Percentiles rank a stretch among this genome's conserved stretches.
Conservation (phyloP, 2,888 invertebrate genomes). For the Heterodera filipjevi region DNA sequence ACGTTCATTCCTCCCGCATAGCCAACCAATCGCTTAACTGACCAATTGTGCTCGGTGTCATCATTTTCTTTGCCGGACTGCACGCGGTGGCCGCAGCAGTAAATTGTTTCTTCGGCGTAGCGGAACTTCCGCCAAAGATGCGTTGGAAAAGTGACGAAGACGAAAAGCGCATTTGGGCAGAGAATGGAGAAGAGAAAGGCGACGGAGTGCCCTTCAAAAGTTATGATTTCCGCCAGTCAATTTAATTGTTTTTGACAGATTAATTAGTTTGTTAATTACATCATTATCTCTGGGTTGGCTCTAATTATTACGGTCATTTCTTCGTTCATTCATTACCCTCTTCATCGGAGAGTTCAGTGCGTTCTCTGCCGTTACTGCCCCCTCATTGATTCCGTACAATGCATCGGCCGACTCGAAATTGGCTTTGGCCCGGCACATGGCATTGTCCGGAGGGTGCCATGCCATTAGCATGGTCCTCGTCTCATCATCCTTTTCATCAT, state of each 20-base stretch:
- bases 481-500: neutral
- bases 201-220: neutral
- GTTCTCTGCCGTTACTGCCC: neutral
- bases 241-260: too few relatives aligned
- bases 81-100: neutral
- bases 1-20: neutral
- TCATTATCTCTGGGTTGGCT: too few relatives aligned
- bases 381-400: neutral
- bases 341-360: neutral
- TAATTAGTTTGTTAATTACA: too few relatives aligned
- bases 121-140: conserved; percentile 13
- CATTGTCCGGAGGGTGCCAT: neutral
- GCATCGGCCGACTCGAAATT: neutral
- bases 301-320: too few relatives aligned
- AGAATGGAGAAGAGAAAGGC: conserved; percentile 5
- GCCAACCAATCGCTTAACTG: neutral
- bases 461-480: neutral
- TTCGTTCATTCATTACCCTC: neutral
- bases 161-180: conserved; percentile 17
- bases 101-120: conserved; percentile 7
- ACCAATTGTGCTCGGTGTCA: neutral
- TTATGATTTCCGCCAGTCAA: neutral
- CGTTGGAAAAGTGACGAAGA: conserved; percentile 20
- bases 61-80: conserved; percentile 13
- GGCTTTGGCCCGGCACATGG: neutral